These are phyloP conservation scores for Drosophila anceps DNA, from an alignment of 2,888 invertebrate species.

Conservation along the genomic window DNA sequence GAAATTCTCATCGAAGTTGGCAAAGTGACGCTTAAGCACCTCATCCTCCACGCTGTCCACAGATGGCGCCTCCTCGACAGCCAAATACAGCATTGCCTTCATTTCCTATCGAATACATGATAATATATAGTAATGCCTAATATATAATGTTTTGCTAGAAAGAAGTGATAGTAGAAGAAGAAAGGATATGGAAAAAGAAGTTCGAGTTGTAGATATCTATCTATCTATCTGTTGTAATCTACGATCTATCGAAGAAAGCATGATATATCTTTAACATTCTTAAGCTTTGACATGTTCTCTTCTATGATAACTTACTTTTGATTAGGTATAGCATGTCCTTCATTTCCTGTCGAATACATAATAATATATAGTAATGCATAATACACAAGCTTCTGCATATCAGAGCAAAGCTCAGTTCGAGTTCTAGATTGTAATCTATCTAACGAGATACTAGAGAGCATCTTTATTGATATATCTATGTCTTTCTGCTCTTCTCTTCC, in stretches of 20 bases:
- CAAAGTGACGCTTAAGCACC: slow-evolving; percentile 94
- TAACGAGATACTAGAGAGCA: background rate
- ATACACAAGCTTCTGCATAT: too few relatives aligned
- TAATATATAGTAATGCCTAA: background rate
- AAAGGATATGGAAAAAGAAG: too few relatives aligned
- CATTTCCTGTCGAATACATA: too few relatives aligned
- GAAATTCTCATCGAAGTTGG: slow-evolving; percentile 97
- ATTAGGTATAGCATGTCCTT: background rate
- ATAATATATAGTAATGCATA: too few relatives aligned
- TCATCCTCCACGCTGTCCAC: slow-evolving; percentile 96
- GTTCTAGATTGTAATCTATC: background rate
- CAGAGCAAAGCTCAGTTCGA: too few relatives aligned
- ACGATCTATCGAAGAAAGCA: background rate
- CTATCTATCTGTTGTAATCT: background rate
- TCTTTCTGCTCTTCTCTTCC: background rate
- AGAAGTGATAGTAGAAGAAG: too few relatives aligned
- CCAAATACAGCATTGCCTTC: slow-evolving; percentile 97
- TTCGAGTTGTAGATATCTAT: background rate
- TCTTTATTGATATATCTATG: background rate
- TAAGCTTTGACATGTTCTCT: background rate
- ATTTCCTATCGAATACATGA: slow-evolving; percentile 89
- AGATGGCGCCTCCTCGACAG: slow-evolving; percentile 96
- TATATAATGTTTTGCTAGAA: too few relatives aligned
- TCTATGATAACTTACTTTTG: background rate
- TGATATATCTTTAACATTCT: background rate